phyloP scores from a whole-genome alignment of 2,113 vertebrate species.

The Heteronetta atricapilla region DNA sequence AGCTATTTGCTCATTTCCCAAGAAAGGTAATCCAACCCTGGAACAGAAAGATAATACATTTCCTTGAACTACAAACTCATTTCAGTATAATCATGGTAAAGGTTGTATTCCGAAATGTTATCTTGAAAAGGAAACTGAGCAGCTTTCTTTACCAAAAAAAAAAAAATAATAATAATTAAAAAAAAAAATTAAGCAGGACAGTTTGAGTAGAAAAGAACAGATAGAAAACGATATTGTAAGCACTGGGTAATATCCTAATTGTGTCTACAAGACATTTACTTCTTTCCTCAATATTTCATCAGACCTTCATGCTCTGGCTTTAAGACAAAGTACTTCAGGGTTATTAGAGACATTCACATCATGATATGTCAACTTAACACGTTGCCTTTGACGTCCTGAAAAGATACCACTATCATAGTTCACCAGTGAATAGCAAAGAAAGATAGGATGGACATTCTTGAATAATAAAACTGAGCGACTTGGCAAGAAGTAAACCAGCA shows the following conservation, averaged over 20 bases:
- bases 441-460: neutral
- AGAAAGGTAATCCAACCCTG: slow-evolving; percentile 49
- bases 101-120: slow-evolving; percentile 36
- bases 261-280: neutral
- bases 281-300: slow-evolving; percentile 12
- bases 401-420: neutral
- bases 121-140: slow-evolving; percentile 3
- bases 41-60: slow-evolving; percentile 57
- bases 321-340: neutral
- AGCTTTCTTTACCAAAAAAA: neutral
- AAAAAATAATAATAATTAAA: too few species aligned
- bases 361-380: neutral
- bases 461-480: neutral
- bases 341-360: neutral
- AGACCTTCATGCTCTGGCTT: neutral
- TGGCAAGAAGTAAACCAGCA: neutral
- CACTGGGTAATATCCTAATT: neutral
- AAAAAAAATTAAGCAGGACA: slow-evolving; percentile 15
- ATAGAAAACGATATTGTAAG: neutral
- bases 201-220: neutral
- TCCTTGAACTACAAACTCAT: slow-evolving; percentile 30
- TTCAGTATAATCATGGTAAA: slow-evolving; percentile 43
- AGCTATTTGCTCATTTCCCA: slow-evolving; percentile 46
- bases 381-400: neutral
- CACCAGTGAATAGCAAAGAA: neutral